Base-by-base conservation (phyloP, 2,888 invertebrate genomes). In the Steinernema carpocapsae region DNA sequence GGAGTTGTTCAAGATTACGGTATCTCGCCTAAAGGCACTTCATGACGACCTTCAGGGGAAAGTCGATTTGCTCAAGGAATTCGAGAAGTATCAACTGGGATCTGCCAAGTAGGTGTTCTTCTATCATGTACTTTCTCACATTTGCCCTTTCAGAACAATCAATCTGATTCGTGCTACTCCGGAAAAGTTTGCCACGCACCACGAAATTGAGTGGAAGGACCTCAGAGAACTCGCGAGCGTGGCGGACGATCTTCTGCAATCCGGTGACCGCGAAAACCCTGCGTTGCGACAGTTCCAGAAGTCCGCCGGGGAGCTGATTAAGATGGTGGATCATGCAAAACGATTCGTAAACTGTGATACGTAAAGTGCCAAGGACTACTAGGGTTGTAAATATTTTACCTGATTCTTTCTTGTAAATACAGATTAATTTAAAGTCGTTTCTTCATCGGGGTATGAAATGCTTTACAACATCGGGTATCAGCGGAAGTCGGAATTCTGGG, bases 331-430 rank as follows among this genome's bases (percentile, higher is more conserved):
- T 2, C 64, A 64, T 17, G 64, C 64, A 1, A 64, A 64, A n/a
- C 29, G 64, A 26, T 32, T 32, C 32, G 26, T 17, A 29, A 17
- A 64, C 32, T 32, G 32, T 64, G 64, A 64, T 64, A 56, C 22
- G 26, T 24, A 56, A 43, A 64, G 29, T 64, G 29, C 32, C 64
- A 6, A 64, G 17, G 64, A 26, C 12, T 29, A 14, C 32, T 12
- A 29, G 29, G 6, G 12, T 48, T 64, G 29, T 32, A 64, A 64
- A 32, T 64, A 48, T 7, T 43, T 48, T n/a, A 48, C 12, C 14
- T 12, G 32, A 64, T 64, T 32, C 48, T 48, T 48, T 48, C 48
- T 32, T 64, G 56, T 56, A 56, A 56, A 56, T 64, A 64, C 64
- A 64, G 37, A 48, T 48, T 48, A 48, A 48, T 7, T 48, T 48